Percentiles rank a stretch among this genome's conserved stretches.
These are phyloP conservation scores for Propithecus perrieri DNA, from an alignment of 2,797 vertebrate genomes.

Conservation along the genomic window DNA sequence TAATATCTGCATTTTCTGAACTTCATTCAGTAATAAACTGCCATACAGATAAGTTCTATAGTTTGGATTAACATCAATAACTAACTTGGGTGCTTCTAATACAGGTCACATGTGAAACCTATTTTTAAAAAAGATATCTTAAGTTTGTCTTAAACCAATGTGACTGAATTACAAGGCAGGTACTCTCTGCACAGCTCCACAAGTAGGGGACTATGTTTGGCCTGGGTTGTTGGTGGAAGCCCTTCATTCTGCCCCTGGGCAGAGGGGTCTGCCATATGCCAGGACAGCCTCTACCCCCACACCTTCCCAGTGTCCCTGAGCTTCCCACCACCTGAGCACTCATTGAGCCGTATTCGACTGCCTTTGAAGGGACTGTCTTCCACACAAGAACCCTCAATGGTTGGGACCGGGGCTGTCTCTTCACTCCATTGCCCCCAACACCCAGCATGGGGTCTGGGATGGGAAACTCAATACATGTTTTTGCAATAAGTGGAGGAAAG, in stretches of 20 bases:
- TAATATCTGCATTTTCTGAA: not conserved
- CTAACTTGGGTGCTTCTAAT: not conserved
- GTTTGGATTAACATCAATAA: not conserved
- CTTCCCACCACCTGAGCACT: not conserved
- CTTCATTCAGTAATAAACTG: not conserved
- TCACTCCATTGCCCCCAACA: not conserved
- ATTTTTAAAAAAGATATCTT: not conserved
- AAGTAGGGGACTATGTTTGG: not conserved
- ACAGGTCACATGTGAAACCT: not conserved
- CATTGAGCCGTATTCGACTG: rapidly evolving
- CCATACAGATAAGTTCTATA: not conserved
- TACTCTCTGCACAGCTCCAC: not conserved
- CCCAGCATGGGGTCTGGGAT: not conserved
- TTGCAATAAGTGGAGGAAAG: not conserved
- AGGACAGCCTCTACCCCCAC: not conserved
- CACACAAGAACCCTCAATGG: not conserved
- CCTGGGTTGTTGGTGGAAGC: not conserved
- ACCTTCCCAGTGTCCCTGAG: not conserved
- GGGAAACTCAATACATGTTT: not conserved
- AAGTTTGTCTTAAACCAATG: not conserved
- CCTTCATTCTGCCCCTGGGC: not conserved
- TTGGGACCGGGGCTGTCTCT: not conserved
- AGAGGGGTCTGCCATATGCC: not conserved
- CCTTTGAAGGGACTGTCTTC: not conserved
- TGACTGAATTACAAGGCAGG: not conserved